A percentile compares a stretch with the other conserved stretches of the same genome.
Conservation (phyloP, 2,113 vertebrate genomes). For the Fregetta grallaria region DNA sequence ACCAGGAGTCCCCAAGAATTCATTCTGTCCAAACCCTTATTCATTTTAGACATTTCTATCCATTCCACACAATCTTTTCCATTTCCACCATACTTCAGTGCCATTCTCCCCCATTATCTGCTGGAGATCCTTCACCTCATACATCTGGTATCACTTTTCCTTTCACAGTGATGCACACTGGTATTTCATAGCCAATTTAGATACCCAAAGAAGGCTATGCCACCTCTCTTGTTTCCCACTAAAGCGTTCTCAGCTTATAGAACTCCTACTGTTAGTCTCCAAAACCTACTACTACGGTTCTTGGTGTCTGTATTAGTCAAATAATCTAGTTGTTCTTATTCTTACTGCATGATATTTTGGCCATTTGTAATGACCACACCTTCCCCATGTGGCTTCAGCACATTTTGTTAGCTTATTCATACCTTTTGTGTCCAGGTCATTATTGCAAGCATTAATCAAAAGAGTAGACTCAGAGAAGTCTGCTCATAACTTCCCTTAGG, state of each 20-base stretch:
- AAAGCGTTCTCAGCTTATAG: background rate
- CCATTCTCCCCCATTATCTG: background rate
- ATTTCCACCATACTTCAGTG: background rate
- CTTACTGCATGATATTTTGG: background rate
- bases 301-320: background rate
- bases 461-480: background rate
- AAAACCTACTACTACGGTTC: background rate
- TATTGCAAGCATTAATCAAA: slow-evolving; percentile 17
- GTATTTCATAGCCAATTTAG: background rate
- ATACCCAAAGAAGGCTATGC: background rate
- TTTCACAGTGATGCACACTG: background rate
- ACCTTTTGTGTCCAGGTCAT: slow-evolving; percentile 2
- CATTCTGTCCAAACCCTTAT: background rate
- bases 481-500: background rate
- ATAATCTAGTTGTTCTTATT: background rate
- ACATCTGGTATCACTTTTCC: background rate
- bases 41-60: background rate
- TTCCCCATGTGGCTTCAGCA: background rate
- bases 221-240: background rate
- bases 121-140: background rate
- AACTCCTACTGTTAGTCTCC: background rate
- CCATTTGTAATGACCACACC: background rate
- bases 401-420: background rate
- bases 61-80: background rate
- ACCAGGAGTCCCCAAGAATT: background rate